These are phyloP conservation scores for Philypnodon macrostomus DNA, from an alignment of 2,797 vertebrate species.

Conservation along the genomic window DNA sequence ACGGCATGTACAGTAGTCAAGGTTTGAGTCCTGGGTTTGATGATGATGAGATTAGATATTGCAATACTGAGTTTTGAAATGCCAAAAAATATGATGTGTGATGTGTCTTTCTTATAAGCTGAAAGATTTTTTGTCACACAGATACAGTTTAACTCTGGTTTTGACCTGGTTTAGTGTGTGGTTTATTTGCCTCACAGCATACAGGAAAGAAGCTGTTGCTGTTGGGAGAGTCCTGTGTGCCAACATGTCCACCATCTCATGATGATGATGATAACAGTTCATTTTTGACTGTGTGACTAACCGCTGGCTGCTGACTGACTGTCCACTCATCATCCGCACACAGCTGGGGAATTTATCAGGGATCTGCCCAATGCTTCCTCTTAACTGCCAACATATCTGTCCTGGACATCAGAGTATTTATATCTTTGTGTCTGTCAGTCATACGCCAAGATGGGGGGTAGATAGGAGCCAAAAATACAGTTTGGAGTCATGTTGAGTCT, in stretches of 20 bases:
- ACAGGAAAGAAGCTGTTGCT: too few species aligned
- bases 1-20: slow-evolving; percentile 21
- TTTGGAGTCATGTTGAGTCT: background rate
- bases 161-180: too few species aligned
- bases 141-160: too few species aligned
- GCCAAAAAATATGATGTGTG: background rate
- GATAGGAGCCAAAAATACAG: background rate
- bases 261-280: slow-evolving; percentile 32
- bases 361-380: slow-evolving; percentile 21
- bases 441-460: background rate
- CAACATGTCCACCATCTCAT: slow-evolving; percentile 3
- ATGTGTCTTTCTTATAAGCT: too few species aligned
- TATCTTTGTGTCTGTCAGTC: slow-evolving; percentile 14
- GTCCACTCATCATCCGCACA: slow-evolving; percentile 51
- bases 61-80: background rate
- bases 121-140: too few species aligned
- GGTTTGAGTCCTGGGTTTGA: slow-evolving; percentile 18
- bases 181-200: too few species aligned
- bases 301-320: slow-evolving; percentile 40
- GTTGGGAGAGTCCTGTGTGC: background rate
- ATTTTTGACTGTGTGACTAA: slow-evolving; percentile 40
- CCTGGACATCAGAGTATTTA: slow-evolving; percentile 35
- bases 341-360: slow-evolving; percentile 41
- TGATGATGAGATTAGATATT: slow-evolving; percentile 30
- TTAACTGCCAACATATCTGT: slow-evolving; percentile 18